Evolutionary conservation across 2,797 vertebrate species (phyloP).

Genomic region (Allobates femoralis): DNA sequence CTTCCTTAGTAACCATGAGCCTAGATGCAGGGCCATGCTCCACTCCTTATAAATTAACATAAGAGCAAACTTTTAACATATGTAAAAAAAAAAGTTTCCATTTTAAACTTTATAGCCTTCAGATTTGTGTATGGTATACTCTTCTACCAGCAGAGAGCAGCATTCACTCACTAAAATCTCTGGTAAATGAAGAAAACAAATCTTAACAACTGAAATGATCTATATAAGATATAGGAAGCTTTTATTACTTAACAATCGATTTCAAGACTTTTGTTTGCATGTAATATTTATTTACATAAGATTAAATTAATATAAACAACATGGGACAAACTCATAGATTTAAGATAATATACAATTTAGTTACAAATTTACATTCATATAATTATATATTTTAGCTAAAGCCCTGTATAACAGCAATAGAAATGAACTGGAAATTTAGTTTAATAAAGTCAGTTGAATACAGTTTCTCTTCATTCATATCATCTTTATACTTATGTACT

Average conservation of each 20-base stretch:
- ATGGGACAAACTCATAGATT: not conserved
- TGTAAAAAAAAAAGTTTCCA: too few relatives aligned
- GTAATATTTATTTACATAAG: not conserved
- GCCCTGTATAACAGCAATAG: not conserved
- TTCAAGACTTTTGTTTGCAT: not conserved
- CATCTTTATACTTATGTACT: too few relatives aligned
- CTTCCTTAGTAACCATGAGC: too few relatives aligned
- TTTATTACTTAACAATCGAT: not conserved
- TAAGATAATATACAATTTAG: not conserved
- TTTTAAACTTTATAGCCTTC: not conserved
- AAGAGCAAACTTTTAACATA: too few relatives aligned
- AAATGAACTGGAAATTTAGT: not conserved
- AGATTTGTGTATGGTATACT: not conserved
- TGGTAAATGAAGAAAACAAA: not conserved
- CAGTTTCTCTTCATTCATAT: too few relatives aligned
- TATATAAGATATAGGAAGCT: not conserved
- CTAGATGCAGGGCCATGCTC: too few relatives aligned
- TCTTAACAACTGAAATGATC: not conserved
- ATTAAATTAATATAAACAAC: not conserved
- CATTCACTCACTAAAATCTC: not conserved
- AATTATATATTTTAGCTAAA: not conserved
- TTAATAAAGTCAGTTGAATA: not conserved
- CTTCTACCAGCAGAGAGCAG: constrained; percentile 37
- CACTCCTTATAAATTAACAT: too few relatives aligned
- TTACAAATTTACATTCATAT: not conserved